Base-by-base conservation (phyloP, 2,113 vertebrate genomes). In the Phylloscopus trochiloides region DNA sequence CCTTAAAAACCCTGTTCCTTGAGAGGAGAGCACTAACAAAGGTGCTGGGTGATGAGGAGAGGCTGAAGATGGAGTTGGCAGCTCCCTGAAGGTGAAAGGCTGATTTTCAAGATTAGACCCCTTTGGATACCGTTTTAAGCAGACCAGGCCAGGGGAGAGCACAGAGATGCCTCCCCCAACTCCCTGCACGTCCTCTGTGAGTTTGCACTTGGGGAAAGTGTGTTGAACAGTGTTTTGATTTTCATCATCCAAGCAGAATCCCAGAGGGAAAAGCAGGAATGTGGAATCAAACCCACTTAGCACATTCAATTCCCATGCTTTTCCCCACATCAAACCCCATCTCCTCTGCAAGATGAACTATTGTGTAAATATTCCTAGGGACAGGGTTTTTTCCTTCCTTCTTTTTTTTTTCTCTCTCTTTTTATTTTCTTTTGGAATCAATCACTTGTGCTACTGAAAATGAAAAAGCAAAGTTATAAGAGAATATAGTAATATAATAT, bases 401-500 rank as follows among this genome's bases (percentile, higher is more conserved):
- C 7, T 40, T 31, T 18, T 9, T 15, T 24, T 14, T 18, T 34
- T 6, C 2, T 38, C 2, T 7, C 18, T 24, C 34, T 36, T 65
- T 52, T 51, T 19, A 36, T 54, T 50, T 72, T 10, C 21, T 43
- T 84, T 90, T 92, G 45, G n/a, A 54, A 82, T 82, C 87, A 68
- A 83, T 80, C 26, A 72, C 42, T 88, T 95, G 78, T 8, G 79
- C 88, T 94, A 94, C 93, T 91, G 89, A 92, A 88, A 68, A 32
- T 82, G 89, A 91, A 96, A 92, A 77, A 65, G 82, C 43, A 78
- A 96, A 94, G 11, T 63, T 92, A 54, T 97, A 94, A 97, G 76
- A 96, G 84, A 94, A 72, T 67, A 96, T 96, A 97, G 95, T 97
- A 94, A 98, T 97, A 96, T 96, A 97, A 94, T 96, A 96, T 96